phyloP scores from a whole-genome alignment of 2,797 vertebrate species.

The Masticophis lateralis region DNA sequence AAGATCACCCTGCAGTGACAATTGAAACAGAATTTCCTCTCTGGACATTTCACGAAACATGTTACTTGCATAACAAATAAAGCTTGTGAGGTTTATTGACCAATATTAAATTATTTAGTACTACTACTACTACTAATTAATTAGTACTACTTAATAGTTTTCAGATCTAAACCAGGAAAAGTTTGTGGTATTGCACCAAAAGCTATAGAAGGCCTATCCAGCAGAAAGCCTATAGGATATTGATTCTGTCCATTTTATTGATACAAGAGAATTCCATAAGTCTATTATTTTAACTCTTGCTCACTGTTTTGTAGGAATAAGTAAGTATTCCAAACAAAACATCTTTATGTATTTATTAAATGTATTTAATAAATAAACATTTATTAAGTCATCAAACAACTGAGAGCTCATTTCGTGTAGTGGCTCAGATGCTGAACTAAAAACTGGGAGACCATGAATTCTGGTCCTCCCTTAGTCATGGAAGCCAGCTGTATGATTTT shows the following conservation, averaged over 20 bases:
- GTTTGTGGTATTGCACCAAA: neutral
- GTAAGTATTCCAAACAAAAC: neutral
- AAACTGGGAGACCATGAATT: neutral
- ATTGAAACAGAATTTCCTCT: neutral
- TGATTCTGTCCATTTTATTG: neutral
- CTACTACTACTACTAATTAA: no score
- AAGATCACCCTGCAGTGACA: neutral
- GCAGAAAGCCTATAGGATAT: neutral
- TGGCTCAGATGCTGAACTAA: neutral
- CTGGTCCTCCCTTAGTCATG: neutral
- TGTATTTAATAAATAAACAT: neutral
- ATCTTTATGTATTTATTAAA: neutral
- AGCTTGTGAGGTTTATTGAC: neutral
- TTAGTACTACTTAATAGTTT: neutral
- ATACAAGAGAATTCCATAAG: neutral
- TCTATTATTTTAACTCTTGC: neutral
- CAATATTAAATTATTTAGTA: neutral
- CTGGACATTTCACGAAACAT: neutral
- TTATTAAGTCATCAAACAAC: neutral
- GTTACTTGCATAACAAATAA: neutral
- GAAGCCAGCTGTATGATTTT: neutral
- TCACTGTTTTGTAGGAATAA: neutral
- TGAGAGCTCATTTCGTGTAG: neutral
- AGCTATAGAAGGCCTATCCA: neutral
- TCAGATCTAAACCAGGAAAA: neutral